Evolutionary conservation across 2,113 vertebrate species (phyloP).

Genomic region (Vulpes vulpes): DNA sequence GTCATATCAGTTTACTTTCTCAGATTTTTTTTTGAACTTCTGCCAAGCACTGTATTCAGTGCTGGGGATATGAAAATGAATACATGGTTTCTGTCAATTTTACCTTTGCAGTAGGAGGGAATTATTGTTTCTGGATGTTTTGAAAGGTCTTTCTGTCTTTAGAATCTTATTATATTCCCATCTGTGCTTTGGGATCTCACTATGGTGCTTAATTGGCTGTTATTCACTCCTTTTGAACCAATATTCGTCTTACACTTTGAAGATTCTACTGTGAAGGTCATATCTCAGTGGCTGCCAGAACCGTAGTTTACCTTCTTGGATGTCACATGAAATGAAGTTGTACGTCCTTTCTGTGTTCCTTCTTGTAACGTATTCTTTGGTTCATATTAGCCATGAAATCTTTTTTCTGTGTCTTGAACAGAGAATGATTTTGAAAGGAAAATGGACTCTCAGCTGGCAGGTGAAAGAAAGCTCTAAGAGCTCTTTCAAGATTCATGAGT

Average conservation of each 20-base stretch:
- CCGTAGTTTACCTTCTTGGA: constrained; percentile 29
- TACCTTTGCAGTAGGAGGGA: neutral
- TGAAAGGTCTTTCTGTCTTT: constrained; percentile 18
- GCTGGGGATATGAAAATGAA: constrained; percentile 17
- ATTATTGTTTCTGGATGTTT: neutral
- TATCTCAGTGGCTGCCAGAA: neutral
- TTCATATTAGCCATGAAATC: constrained; percentile 29
- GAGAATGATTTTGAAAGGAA: constrained; percentile 52
- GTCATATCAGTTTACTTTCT: neutral
- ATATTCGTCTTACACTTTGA: neutral
- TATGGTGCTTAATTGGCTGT: neutral
- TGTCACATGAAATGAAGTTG: constrained; percentile 18
- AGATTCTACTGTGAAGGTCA: neutral
- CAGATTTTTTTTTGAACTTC: constrained; percentile 13
- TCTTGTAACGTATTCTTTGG: neutral
- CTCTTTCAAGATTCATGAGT: neutral
- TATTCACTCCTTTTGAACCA: constrained; percentile 2
- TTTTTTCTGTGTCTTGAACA: constrained; percentile 57
- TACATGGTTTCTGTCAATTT: neutral
- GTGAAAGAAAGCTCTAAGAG: constrained; percentile 30
- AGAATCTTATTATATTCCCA: neutral
- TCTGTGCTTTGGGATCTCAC: constrained; percentile 27
- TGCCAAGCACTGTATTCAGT: neutral
- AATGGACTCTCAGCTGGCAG: neutral
- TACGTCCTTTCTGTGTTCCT: constrained; percentile 32